Percentiles rank a stretch among this genome's conserved stretches.
Evolutionary conservation across 2,888 invertebrate species (phyloP).

Genomic region (Eristalis arbustorum): DNA sequence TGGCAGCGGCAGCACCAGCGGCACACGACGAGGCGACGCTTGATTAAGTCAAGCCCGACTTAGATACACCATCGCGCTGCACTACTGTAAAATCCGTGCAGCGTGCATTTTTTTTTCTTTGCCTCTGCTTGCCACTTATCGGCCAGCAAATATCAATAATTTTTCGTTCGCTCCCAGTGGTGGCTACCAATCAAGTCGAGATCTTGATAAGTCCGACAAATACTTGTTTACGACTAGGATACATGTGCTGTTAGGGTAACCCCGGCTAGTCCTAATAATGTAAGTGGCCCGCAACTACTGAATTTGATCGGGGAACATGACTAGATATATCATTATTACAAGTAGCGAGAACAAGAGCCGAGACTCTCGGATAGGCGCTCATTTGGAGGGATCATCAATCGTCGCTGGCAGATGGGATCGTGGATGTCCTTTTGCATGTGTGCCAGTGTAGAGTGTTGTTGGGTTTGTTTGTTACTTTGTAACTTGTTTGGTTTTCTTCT

Average conservation of each 20-base stretch:
- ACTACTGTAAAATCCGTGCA: neutral
- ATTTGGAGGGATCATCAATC: conserved; percentile 22
- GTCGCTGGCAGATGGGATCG: conserved; percentile 15
- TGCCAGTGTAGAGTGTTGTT: conserved; percentile 2
- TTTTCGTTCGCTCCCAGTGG: conserved; percentile 20
- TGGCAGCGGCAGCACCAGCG: neutral
- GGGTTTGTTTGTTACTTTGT: conserved; percentile 6
- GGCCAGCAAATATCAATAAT: conserved; percentile 57
- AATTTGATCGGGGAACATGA: conserved; percentile 12
- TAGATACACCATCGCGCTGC: conserved; percentile 1
- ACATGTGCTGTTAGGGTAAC: conserved; percentile 46
- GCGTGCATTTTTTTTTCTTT: neutral
- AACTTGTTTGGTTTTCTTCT: neutral
- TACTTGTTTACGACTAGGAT: conserved; percentile 57
- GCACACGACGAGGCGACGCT: neutral
- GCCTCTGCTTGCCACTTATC: conserved; percentile 22
- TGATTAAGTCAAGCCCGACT: conserved; percentile 6
- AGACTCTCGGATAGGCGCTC: conserved; percentile 1
- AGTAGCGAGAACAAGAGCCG: conserved; percentile 32
- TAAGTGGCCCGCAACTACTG: conserved; percentile 43
- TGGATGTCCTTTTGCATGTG: conserved; percentile 14
- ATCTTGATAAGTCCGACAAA: conserved; percentile 64
- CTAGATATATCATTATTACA: conserved; percentile 23
- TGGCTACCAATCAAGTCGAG: conserved; percentile 43
- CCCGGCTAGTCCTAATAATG: conserved; percentile 45